These are phyloP conservation scores for Oostethus manadensis DNA, from an alignment of 2,113 vertebrate species.

Conservation along the genomic window DNA sequence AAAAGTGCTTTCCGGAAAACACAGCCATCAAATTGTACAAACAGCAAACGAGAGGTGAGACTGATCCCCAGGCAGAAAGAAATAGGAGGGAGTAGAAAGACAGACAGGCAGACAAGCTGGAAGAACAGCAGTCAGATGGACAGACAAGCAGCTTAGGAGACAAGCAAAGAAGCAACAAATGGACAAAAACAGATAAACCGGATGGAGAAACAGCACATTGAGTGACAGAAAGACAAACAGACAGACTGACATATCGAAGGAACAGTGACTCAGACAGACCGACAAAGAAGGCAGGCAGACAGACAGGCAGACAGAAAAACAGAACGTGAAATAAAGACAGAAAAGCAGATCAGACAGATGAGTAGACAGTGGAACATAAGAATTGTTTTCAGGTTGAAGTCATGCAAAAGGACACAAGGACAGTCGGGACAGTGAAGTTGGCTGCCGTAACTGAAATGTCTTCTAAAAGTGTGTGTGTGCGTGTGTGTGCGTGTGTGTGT, in stretches of 20 bases:
- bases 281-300: not conserved
- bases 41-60: not conserved
- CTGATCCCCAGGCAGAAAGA: not conserved
- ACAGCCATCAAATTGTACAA: slow-evolving; percentile 19
- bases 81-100: not conserved
- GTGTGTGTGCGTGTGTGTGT: too few species aligned
- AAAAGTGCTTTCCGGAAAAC: not conserved
- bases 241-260: not conserved
- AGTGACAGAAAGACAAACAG: not conserved
- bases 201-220: too few species aligned
- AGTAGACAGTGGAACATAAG: too few species aligned
- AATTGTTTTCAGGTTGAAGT: too few species aligned
- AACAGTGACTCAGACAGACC: not conserved
- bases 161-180: too few species aligned
- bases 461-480: too few species aligned
- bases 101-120: not conserved
- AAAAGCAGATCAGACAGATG: too few species aligned
- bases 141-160: not conserved
- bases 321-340: too few species aligned
- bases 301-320: not conserved
- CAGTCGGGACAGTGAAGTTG: too few species aligned
- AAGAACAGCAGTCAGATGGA: not conserved
- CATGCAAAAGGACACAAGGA: too few species aligned
- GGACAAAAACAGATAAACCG: too few species aligned
- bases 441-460: too few species aligned